Base-by-base conservation (phyloP, 2,888 invertebrate species). In the Oligia strigilis region DNA sequence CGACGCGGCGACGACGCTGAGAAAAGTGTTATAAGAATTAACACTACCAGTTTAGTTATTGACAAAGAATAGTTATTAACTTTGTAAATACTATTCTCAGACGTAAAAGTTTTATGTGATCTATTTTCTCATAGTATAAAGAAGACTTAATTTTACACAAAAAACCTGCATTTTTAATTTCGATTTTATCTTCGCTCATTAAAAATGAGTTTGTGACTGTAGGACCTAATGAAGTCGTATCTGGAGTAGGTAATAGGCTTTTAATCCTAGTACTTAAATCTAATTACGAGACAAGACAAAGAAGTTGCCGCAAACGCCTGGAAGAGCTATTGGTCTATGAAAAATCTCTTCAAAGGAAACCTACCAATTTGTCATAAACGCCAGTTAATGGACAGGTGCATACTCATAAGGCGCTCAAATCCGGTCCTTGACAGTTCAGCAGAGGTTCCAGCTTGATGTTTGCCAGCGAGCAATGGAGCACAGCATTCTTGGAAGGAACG, bases 21-120 rank as follows among this genome's bases (percentile, higher is more conserved):
- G 76, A 86, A 74, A 85, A 84, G 64, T 72, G 62, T 81, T 73
- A 72, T 66, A 55, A 69, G 78, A 78, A 78, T 72, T 64, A 80
- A 64, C 52, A 75, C 74, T 84, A 87, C 43, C 65, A 71, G 40
- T 71, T 75, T 43, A 52, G n/a, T 62, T 77, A 85, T 75, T 60
- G 43, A 64, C 29, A n/a, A 5, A 66, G 4, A 69, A 55, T 46
- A 46, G 13, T 1, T 60, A 17, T 40, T 76, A 60, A 17, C 19
- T 62, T 46, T 64, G 29, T 55, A 36, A 43, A 46, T 64, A 40
- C 29, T 49, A 72, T 62, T 72, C 40, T 60, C 64, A n/a, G 55
- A 8, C 49, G 46, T 46, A 5, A 2, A 19, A 60, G 14, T 66
- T 74, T 49, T 66, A n/a, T 52, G 58, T 40, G 46, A 73, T 55